Evolutionary conservation across 2,797 vertebrate genomes (phyloP).

Genomic region (Enteromius trimaculatus): DNA sequence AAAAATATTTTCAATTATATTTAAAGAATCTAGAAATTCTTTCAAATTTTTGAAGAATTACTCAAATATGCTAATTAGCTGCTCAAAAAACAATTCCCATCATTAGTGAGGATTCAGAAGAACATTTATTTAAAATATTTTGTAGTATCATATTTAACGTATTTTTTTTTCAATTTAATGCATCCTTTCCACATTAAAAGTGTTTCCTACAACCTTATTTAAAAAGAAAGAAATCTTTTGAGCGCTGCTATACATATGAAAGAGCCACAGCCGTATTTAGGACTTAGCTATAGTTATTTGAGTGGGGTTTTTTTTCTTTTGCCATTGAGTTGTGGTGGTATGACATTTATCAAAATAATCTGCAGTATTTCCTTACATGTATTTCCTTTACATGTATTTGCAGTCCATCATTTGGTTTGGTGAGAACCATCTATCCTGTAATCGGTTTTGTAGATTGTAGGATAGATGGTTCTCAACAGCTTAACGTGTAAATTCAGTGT

Average conservation of each 20-base stretch:
- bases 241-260: not conserved
- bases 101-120: too few species aligned
- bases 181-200: not conserved
- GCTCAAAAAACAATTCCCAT: too few species aligned
- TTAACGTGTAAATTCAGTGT: not conserved
- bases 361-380: not conserved
- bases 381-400: not conserved
- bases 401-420: not conserved
- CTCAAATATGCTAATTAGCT: too few species aligned
- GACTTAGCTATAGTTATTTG: not conserved
- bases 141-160: too few species aligned
- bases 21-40: too few species aligned
- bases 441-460: not conserved
- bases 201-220: too few species aligned
- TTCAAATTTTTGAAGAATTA: too few species aligned
- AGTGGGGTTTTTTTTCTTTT: not conserved
- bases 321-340: not conserved
- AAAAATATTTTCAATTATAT: too few species aligned
- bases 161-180: not conserved
- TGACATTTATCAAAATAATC: not conserved
- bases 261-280: not conserved
- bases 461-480: not conserved
- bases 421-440: too few species aligned
- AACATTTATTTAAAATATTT: too few species aligned
- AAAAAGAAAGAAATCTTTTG: not conserved